Evolutionary conservation across 1,140 invertebrate genomes (phyloP).

Genomic region (Pogonus chalceus): DNA sequence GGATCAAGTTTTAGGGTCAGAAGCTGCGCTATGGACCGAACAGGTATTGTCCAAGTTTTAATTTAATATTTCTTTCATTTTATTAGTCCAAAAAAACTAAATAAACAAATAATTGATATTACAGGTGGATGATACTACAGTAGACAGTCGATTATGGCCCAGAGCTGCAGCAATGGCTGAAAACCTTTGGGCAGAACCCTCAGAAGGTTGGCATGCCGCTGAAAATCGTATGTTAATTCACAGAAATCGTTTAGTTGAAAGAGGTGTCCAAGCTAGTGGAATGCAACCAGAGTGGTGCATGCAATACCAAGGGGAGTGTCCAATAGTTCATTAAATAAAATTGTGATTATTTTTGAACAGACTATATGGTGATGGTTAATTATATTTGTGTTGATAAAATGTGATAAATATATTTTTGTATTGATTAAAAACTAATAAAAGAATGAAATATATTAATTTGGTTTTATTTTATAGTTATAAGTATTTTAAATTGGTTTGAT

Average conservation of each 20-base stretch:
- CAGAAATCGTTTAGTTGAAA: constrained; percentile 55
- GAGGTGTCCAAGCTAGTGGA: constrained; percentile 57
- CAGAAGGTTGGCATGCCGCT: constrained; percentile 47
- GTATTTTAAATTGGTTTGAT: no score
- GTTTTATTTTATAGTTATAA: no score
- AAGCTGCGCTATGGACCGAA: constrained; percentile 73
- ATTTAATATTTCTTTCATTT: no score
- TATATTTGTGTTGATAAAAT: no score
- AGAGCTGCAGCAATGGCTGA: constrained; percentile 69
- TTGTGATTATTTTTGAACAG: no score
- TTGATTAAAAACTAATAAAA: no score
- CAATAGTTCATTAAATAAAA: no score
- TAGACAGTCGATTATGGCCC: constrained; percentile 67
- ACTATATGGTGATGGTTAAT: no score
- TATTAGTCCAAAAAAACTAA: neutral
- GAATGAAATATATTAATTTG: no score
- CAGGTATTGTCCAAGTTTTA: constrained; percentile 37
- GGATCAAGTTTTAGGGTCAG: constrained; percentile 49
- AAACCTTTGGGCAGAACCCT: constrained; percentile 64
- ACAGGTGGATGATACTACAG: constrained; percentile 45
- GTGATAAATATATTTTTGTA: no score
- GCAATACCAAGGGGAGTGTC: constrained; percentile 64
- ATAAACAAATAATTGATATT: constrained; percentile 10
- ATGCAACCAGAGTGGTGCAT: constrained; percentile 73
- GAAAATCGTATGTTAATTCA: constrained; percentile 57